Base-by-base conservation (phyloP, 2,113 vertebrate species). In the Oryzias curvinotus region DNA sequence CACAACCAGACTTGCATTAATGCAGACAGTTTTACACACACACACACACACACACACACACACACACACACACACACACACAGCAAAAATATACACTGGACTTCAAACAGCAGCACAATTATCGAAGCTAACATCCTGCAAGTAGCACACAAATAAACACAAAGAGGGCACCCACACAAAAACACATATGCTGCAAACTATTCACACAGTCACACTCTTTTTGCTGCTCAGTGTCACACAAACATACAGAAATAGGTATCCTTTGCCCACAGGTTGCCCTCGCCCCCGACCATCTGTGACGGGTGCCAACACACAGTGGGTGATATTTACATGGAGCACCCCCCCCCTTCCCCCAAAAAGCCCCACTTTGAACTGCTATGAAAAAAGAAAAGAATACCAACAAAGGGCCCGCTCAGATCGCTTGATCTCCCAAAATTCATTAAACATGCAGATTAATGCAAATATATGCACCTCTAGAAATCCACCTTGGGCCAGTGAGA, bases 401-500 rank as follows among this genome's bases (percentile, higher is more conserved):
- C 84, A 87, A 88, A 90, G 87, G 89, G 82, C 76, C 36, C 61
- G 72, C 79, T 83, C 30, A 71, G 75, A 90, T 87, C 78, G 60
- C 85, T 83, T 90, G 85, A 90, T 90, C 84, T 91, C 89, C 87
- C 88, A 57, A 85, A 89, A 87, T 80, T 87, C 85, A 91, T 91
- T 90, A 87, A 85, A 82, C 55, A 90, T 92, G 89, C 75, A 92
- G 87, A 91, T 87, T 65, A 85, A 91, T 91, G 87, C 85, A 90
- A 90, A 92, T 90, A 64, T 89, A 91, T 92, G 87, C 90, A 92
- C 90, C 87, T 91, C 85, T 87, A 89, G 85, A 90, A 90, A 87
- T 90, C 85, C 85, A 91, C 89, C 85, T 89, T 89, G 86, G 91
- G 90, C 90, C 87, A 90, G 61, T 83, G 78, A 82, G 90, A 77